Evolutionary conservation across 2,888 invertebrate species (phyloP).

Genomic region (Gastracanthus pulcherrimus): DNA sequence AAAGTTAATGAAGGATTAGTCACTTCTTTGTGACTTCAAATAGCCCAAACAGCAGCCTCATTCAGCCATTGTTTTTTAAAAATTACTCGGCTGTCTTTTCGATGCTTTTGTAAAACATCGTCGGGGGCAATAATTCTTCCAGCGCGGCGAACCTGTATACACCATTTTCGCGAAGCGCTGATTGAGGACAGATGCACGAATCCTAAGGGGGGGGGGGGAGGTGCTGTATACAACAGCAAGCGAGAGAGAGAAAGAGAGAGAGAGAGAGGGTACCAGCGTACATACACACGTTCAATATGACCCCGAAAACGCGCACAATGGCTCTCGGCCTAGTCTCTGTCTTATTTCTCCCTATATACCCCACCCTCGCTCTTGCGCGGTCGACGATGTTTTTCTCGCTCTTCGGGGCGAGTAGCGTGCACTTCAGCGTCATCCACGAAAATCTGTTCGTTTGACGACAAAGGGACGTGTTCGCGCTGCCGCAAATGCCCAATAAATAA

Average conservation of each 20-base stretch:
- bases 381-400: conserved; percentile 30
- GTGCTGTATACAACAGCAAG: conserved; percentile 58
- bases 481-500: conserved; percentile 74
- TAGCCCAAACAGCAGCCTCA: background rate
- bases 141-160: conserved; percentile 65
- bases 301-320: conserved; percentile 69
- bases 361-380: conserved; percentile 55
- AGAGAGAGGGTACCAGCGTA: conserved; percentile 67
- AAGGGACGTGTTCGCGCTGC: conserved; percentile 74
- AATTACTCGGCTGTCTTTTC: conserved; percentile 30
- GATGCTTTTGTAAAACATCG: conserved; percentile 34
- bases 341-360: conserved; percentile 60
- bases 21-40: background rate
- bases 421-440: conserved; percentile 58
- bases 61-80: conserved; percentile 25
- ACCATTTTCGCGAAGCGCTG: conserved; percentile 74
- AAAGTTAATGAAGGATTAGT: conserved; percentile 3
- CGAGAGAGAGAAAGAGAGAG: no score
- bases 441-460: conserved; percentile 72
- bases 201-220: conserved; percentile 67
- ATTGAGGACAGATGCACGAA: conserved; percentile 77
- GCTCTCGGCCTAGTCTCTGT: conserved; percentile 65
- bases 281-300: conserved; percentile 71
- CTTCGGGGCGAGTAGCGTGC: background rate
- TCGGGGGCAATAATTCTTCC: conserved; percentile 69